These are phyloP conservation scores for Mormyrus iriodes DNA, from an alignment of 2,113 vertebrate genomes.

Conservation along the genomic window DNA sequence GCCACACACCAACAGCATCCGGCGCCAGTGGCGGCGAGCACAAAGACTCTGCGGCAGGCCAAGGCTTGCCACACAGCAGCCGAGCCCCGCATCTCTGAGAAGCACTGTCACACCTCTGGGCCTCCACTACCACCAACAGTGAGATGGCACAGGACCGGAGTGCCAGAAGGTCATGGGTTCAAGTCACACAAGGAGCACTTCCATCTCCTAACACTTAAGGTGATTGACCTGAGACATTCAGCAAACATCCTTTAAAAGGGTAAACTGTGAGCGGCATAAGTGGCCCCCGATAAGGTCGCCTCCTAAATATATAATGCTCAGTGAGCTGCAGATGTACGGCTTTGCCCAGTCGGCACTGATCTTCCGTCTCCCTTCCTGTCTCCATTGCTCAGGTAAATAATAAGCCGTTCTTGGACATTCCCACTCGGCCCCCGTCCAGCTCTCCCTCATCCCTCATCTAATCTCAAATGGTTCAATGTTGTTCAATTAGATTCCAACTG, in stretches of 20 bases:
- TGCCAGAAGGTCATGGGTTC: neutral
- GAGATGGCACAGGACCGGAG: neutral
- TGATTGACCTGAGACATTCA: neutral
- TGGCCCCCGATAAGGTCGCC: neutral
- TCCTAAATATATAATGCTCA: neutral
- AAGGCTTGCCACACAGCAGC: neutral
- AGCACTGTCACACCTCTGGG: neutral
- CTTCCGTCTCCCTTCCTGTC: neutral
- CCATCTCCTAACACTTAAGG: neutral
- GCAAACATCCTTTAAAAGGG: neutral
- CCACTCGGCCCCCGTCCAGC: constrained; percentile 39
- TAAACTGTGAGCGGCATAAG: neutral
- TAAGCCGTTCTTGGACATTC: constrained; percentile 22
- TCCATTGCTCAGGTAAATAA: constrained; percentile 21
- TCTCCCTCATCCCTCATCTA: constrained; percentile 61
- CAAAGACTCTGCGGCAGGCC: neutral
- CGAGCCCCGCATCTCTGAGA: neutral
- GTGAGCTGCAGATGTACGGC: neutral
- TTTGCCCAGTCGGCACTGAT: neutral
- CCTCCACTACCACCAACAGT: too few species aligned
- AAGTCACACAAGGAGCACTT: neutral
- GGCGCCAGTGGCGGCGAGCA: neutral
- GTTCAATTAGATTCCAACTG: constrained; percentile 77
- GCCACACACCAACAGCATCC: neutral
- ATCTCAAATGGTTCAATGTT: constrained; percentile 64